Evolutionary conservation across 2,113 vertebrate genomes (phyloP), one percentile per base, ranked within the genome.

Genomic region (Bubo blakistoni): DNA sequence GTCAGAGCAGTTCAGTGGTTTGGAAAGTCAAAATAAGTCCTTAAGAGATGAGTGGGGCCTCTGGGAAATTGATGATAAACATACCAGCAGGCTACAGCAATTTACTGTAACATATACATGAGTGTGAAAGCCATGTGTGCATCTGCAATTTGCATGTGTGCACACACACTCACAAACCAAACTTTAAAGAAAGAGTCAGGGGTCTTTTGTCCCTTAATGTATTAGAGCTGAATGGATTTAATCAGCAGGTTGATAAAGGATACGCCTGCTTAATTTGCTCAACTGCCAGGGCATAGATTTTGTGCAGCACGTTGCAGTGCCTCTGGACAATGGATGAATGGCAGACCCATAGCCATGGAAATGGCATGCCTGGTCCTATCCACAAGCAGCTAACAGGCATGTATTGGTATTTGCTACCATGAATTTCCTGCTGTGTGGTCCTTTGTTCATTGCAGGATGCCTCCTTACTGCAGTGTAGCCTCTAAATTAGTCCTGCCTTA

Each of bases 1-100:
- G 71, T 88, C 81, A 84, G 87, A 96, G 70, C 86, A 76, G 83
- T 86, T 93, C 82, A 94, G 67, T 92, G 54, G 77, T 88, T 95
- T 88, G 79, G 81, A 92, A 95, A 94, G 84, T 38, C 73, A 73
- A 91, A 95, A 20, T 77, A 80, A 82, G 54, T 77, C 84, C 84
- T 63, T 81, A 82, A 80, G 73, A 88, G 81, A 88, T 1, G 29
- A 92, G 72, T 26, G 27, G 10, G 36, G 32, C 78, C 81, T 66
- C 21, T 21, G 51, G 59, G 71, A 94, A 87, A 58, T 19, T 7
- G 27, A 81, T 32, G 38, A 79, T 73, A 90, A 92, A 92, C 47
- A 66, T 17, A 54, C 4, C 70, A 85, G 78, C 5, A 3, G 59
- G 57, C 66, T n/a, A 29, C 1, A 38, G 5, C 54, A 22, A 38